Evolutionary conservation across 2,888 invertebrate species (phyloP).

Genomic region (Pinctada fucata): DNA sequence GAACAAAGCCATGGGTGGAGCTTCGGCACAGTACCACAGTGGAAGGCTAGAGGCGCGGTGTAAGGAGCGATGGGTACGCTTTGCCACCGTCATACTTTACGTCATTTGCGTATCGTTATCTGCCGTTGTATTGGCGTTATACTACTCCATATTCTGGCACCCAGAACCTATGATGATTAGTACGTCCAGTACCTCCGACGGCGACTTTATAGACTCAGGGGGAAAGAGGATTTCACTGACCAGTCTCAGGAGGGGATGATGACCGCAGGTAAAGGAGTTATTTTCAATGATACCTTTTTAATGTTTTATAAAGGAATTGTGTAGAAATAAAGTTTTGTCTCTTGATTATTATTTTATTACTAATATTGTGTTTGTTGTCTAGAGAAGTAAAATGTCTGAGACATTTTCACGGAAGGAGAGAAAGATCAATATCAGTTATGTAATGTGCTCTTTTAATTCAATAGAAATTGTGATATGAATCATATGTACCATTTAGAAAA

Average conservation of each 20-base stretch:
- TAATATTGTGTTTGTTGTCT: no score
- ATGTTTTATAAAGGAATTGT: no score
- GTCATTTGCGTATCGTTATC: slow-evolving; percentile 94
- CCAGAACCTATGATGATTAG: slow-evolving; percentile 79
- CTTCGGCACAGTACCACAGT: background rate
- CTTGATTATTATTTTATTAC: no score
- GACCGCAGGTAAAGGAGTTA: background rate
- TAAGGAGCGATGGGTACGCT: slow-evolving; percentile 88
- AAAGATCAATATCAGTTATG: no score
- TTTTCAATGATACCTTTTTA: no score
- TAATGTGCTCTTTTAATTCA: no score
- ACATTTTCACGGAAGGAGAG: no score
- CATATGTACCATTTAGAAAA: no score
- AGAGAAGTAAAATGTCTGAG: no score
- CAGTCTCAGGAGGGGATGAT: background rate
- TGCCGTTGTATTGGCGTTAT: slow-evolving; percentile 94
- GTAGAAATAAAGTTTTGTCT: no score
- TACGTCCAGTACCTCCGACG: background rate
- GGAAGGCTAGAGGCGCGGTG: slow-evolving; percentile 13
- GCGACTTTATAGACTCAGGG: background rate
- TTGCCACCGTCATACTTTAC: slow-evolving; percentile 94
- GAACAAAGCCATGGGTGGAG: background rate
- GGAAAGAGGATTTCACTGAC: background rate
- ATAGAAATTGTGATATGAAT: no score
- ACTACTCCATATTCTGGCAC: slow-evolving; percentile 96